Percentiles rank a stretch among this genome's conserved stretches.
phyloP scores from a whole-genome alignment of 2,888 invertebrate species.

The Alviniconcha strummeri region DNA sequence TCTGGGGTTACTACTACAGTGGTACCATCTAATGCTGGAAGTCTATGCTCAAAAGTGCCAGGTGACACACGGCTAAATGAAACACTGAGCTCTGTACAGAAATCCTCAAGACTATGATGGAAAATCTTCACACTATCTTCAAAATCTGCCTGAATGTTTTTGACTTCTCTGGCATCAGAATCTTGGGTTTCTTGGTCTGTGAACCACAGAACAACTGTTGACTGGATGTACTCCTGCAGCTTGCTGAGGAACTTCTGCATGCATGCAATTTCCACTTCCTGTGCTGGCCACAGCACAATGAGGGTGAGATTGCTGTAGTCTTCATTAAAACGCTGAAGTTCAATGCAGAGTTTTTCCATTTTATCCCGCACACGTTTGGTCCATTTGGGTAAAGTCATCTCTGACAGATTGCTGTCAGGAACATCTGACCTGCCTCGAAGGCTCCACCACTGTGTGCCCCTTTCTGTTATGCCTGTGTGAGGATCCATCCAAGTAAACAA shows the following conservation, averaged over 20 bases:
- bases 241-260: conserved; percentile 32
- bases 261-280: conserved; percentile 10
- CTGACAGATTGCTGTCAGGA: conserved; percentile 45
- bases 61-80: not conserved
- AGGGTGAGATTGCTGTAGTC: conserved; percentile 44
- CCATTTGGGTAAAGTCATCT: conserved; percentile 41
- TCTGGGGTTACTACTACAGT: conserved; percentile 30
- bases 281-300: conserved; percentile 44
- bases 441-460: conserved; percentile 36
- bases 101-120: conserved; percentile 15
- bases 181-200: not conserved
- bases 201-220: conserved; percentile 22
- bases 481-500: conserved; percentile 33
- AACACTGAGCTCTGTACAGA: conserved; percentile 32
- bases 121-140: not conserved
- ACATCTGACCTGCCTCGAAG: conserved; percentile 38
- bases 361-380: conserved; percentile 31
- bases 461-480: conserved; percentile 30
- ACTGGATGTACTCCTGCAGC: conserved; percentile 17
- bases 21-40: conserved; percentile 32
- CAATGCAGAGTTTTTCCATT: conserved; percentile 36
- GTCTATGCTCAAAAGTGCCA: conserved; percentile 19
- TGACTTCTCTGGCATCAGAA: not conserved
- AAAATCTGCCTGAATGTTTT: conserved; percentile 2
- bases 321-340: conserved; percentile 41